Base-by-base conservation (phyloP, 1,140 invertebrate species). In the Pseudomyrmex concolor region DNA sequence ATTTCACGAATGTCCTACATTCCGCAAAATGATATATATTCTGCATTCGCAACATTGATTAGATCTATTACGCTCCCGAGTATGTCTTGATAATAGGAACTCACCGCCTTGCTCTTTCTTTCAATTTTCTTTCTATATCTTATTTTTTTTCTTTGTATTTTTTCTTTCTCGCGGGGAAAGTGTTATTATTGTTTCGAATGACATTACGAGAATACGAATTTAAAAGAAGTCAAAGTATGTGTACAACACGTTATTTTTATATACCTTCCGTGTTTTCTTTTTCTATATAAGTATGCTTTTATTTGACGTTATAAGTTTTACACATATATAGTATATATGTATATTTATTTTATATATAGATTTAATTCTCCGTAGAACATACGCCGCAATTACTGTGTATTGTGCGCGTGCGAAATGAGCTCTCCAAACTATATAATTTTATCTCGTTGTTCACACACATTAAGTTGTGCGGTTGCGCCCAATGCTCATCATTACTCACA, bases 391-490 rank as follows among this genome's bases (percentile, higher is more conserved):
- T 48, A 59, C n/a, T 2, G 9, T 22, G 19, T 19, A 22, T 78
- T 48, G 48, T 5, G 13, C 57, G 2, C 12, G 0, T 64, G n/a
- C n/a, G 50, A 51, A 48, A 57, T 59, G 48, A 34, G 48, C 8
- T 48, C 25, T 80, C 43, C 45, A 13, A 48, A 62, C 66, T 5
- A 43, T 51, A 64, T 76, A 54, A 80, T 60, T 59, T 10, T 12
- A 48, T 10, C n/a, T 34, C 34, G 12, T 55, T 34, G 55, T 25
- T 48, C 15, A n/a, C n/a, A n/a, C n/a, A n/a, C n/a, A 57, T 77
- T 55, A 25, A 17, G 55, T 71, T 80, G 48, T 17, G 67, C 34
- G 34, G 15, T 68, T 59, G 12, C 1, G 5, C 12, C 2, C 51
- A 15, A 54, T 54, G 22, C 25, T 71, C 10, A 50, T 80, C 57